Percentiles rank a stretch among this genome's conserved stretches.
phyloP scores from a whole-genome alignment of 2,113 vertebrate genomes.

The Cichladusa arquata region DNA sequence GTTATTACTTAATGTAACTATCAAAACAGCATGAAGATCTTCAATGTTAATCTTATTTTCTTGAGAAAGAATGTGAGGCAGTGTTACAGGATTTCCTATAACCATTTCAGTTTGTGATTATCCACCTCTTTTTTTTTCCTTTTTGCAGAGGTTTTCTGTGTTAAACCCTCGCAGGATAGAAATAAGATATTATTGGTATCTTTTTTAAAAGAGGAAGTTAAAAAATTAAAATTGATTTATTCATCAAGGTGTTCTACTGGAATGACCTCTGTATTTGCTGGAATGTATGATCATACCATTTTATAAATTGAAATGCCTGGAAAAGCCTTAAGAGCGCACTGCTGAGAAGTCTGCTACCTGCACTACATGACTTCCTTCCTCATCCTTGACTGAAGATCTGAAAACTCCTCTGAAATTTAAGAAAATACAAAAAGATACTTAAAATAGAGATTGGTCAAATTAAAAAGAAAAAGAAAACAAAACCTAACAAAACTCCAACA shows the following conservation, averaged over 20 bases:
- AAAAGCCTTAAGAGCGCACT: neutral
- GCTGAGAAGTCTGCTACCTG: neutral
- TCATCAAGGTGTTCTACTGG: neutral
- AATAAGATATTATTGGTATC: neutral
- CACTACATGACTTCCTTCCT: neutral
- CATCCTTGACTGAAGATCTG: neutral
- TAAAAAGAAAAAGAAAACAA: neutral
- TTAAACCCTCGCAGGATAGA: neutral
- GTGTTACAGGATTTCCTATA: neutral
- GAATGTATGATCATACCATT: neutral
- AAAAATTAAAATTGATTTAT: neutral
- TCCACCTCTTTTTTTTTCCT: neutral
- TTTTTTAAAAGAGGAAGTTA: neutral
- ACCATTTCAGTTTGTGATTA: neutral
- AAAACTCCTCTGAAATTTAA: neutral
- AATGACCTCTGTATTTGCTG: neutral
- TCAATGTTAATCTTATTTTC: neutral
- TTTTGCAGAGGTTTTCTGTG: neutral
- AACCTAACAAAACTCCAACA: neutral
- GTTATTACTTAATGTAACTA: neutral
- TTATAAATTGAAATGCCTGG: neutral
- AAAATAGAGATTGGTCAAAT: neutral
- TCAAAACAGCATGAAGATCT: neutral
- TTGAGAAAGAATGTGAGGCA: neutral
- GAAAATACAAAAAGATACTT: neutral